These are phyloP conservation scores for Cromileptes altivelis DNA, from an alignment of 2,113 vertebrate genomes.

Conservation along the genomic window DNA sequence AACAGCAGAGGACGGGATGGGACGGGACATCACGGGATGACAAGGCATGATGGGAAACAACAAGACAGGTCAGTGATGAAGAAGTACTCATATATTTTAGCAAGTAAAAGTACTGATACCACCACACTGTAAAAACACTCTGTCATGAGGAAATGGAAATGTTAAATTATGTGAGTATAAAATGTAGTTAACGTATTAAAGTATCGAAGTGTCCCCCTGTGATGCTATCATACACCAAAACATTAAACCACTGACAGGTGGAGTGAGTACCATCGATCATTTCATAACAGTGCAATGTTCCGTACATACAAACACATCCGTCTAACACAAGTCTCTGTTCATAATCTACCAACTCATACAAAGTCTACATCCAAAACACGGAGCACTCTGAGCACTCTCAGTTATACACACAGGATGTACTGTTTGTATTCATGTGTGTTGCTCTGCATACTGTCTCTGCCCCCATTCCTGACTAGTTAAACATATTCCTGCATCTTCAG, in stretches of 20 bases:
- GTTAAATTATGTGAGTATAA: not conserved
- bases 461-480: not conserved
- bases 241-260: no score
- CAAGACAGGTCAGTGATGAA: not conserved
- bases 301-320: no score
- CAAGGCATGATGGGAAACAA: not conserved
- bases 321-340: no score
- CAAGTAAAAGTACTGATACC: no score
- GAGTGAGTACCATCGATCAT: no score
- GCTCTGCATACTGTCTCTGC: not conserved
- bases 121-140: not conserved
- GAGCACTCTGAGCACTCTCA: no score
- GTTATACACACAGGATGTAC: no score
- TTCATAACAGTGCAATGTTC: no score
- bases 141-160: not conserved
- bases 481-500: not conserved
- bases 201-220: no score
- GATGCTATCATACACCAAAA: no score
- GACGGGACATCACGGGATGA: not conserved
- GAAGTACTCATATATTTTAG: not conserved
- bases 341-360: no score
- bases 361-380: no score
- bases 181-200: not conserved
- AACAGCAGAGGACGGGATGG: not conserved
- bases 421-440: not conserved